Evolutionary conservation across 2,113 vertebrate species (phyloP).

Genomic region (human): GRCh38 chr4:26877501-26878000

Average conservation of each 20-base stretch:
- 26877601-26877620: neutral
- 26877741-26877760: neutral
- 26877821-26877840: neutral
- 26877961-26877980: neutral
- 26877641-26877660: neutral
- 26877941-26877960: neutral
- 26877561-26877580: neutral
- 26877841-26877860: neutral
- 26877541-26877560: neutral
- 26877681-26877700: neutral
- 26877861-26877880: neutral
- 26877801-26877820: neutral
- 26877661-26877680: neutral
- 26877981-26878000: neutral
- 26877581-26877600: neutral
- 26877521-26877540: neutral
- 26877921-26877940: neutral
- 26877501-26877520: neutral
- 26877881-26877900: neutral
- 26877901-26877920: neutral
- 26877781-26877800: neutral
- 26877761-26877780: neutral
- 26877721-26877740: neutral
- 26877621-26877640: neutral
- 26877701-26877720: neutral